Conservation (phyloP, 2,888 invertebrate genomes). For the Glaucopsyche alexis region DNA sequence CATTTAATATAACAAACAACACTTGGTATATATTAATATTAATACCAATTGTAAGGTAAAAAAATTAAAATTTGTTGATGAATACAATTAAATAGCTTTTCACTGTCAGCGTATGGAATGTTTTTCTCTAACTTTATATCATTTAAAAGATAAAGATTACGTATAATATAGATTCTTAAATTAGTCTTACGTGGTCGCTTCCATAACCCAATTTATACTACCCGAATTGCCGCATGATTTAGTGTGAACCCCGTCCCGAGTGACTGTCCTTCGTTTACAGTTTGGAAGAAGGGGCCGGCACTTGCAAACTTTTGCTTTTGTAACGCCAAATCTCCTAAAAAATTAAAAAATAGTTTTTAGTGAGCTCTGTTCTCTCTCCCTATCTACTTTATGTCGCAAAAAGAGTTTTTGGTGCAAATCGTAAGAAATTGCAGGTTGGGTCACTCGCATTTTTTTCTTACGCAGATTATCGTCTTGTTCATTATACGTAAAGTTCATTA, state of each 20-base stretch:
- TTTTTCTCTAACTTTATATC: neutral
- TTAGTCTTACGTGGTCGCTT: neutral
- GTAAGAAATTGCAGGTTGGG: no score
- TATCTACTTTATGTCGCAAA: no score
- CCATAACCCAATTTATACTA: neutral
- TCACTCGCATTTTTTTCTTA: no score
- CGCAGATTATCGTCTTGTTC: no score
- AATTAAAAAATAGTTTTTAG: neutral
- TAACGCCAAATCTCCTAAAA: constrained; percentile 53
- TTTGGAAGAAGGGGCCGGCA: neutral
- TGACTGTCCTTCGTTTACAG: neutral
- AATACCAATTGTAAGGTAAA: neutral
- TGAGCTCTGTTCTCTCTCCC: no score
- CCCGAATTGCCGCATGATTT: neutral
- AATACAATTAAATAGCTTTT: neutral
- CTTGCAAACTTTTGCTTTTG: constrained; percentile 44
- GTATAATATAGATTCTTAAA: neutral
- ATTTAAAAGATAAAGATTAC: neutral
- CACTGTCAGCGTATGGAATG: neutral
- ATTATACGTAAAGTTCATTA: no score
- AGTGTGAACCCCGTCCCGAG: neutral
- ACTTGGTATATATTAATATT: no score
- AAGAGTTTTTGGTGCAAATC: no score
- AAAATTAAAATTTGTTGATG: neutral
- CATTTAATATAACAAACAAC: no score